Evolutionary conservation across 2,888 invertebrate genomes (phyloP).

Genomic region (Blera fallax): DNA sequence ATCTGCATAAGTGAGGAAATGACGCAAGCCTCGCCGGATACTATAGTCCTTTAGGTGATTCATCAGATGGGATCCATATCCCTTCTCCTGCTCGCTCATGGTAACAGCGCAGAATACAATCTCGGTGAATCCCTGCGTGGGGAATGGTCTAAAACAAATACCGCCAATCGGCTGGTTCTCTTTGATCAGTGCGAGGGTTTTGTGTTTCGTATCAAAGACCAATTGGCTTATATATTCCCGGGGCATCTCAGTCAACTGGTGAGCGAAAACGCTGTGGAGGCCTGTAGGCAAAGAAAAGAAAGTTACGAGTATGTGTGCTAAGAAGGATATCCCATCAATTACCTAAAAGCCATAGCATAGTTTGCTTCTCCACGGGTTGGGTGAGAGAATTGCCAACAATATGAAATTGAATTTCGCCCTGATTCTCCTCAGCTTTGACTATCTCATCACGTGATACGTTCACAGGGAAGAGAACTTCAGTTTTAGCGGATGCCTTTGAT

Average conservation of each 20-base stretch:
- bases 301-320: too few relatives aligned
- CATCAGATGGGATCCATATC: conserved; percentile 98
- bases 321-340: not conserved
- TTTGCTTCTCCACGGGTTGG: conserved; percentile 90
- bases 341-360: conserved; percentile 89
- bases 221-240: conserved; percentile 96
- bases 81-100: conserved; percentile 96
- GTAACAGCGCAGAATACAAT: conserved; percentile 98
- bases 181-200: conserved; percentile 93
- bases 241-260: conserved; percentile 97
- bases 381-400: conserved; percentile 95
- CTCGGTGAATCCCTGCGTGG: conserved; percentile 95
- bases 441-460: conserved; percentile 93
- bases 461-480: conserved; percentile 85
- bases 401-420: conserved; percentile 93
- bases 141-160: conserved; percentile 96
- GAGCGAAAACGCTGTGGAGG: conserved; percentile 95
- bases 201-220: conserved; percentile 94
- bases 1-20: conserved; percentile 97
- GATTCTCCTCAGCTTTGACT: conserved; percentile 92
- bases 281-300: conserved; percentile 77
- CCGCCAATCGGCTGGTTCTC: conserved; percentile 95
- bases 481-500: conserved; percentile 84
- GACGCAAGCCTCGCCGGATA: conserved; percentile 91
- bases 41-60: conserved; percentile 98